Evolutionary conservation across 2,888 invertebrate species (phyloP), one percentile per base, ranked within the genome.

Genomic region (Myopa testacea): DNA sequence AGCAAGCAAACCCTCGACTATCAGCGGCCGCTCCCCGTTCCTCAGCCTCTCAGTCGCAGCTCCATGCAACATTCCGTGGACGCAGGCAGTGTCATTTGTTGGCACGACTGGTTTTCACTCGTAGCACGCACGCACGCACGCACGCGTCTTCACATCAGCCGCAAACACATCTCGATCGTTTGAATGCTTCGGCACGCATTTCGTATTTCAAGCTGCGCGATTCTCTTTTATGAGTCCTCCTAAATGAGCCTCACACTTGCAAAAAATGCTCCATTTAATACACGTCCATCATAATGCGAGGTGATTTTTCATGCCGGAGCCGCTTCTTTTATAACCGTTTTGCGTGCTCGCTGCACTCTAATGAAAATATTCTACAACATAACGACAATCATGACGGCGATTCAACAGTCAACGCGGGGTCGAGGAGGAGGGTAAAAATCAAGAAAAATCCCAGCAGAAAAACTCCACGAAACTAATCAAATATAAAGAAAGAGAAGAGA

Each of bases 201-300:
- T n/a, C 55, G 55, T 45, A n/a, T 5, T 55, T 12, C 55, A 12
- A 55, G 16, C 55, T 6, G 4, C 16, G 55, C 3, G 10, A 45
- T 45, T 37, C 14, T 14, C 37, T 63, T 8, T 67, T 16, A 38
- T 37, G 16, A 63, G 63, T n/a, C 63, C 26, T 16, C 14, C 14
- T 3, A 37, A 63, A 38, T 37, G 16, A 34, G 63, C 14, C 63
- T 37, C 63, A 63, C 45, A 69, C 45, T 45, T 14, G 26, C 69
- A 69, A 69, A 70, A 70, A 70, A 37, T 55, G 70, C 70, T 70
- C 70, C 70, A 70, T 55, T 70, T 70, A 55, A 34, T 37, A 10
- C 52, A 10, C n/a, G 52, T 12, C 34, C 7, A 2, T 70, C 38
- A 16, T 55, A n/a, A 70, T 70, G 8, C 4, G 58, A 50, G 37